These are phyloP conservation scores for Leptopterna dolabrata DNA, from an alignment of 2,888 invertebrate species.

Conservation along the genomic window DNA sequence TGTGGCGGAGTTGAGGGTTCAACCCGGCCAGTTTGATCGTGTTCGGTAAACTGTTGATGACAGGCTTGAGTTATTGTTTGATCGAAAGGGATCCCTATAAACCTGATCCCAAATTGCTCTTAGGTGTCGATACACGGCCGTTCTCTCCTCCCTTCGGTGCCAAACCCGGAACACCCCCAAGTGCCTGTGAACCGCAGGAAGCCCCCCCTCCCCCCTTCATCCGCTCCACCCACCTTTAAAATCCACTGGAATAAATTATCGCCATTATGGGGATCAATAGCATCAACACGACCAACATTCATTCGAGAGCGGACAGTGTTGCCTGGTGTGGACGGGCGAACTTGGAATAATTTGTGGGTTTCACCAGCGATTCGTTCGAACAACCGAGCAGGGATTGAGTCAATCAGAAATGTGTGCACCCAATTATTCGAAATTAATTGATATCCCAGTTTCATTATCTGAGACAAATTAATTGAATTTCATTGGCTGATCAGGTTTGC, in stretches of 20 bases:
- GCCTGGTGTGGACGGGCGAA: not conserved
- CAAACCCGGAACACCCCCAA: not conserved
- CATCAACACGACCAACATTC: not conserved
- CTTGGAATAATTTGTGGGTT: not conserved
- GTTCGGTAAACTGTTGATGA: slow-evolving; percentile 50
- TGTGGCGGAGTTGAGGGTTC: slow-evolving; percentile 8
- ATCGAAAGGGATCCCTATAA: slow-evolving; percentile 51
- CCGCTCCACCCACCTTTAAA: slow-evolving; percentile 14
- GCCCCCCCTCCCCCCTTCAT: not conserved
- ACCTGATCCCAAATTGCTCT: slow-evolving; percentile 52
- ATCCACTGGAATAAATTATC: slow-evolving; percentile 38
- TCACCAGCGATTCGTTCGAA: not conserved
- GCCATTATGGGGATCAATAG: slow-evolving; percentile 27
- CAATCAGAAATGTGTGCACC: no score
- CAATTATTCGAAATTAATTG: no score
- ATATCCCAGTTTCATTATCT: no score
- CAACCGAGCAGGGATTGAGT: not conserved
- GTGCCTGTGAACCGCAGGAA: not conserved
- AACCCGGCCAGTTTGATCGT: slow-evolving; percentile 1
- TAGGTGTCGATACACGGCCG: slow-evolving; percentile 52
- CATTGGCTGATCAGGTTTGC: no score
- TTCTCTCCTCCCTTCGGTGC: not conserved
- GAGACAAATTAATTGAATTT: no score
- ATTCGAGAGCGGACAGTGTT: not conserved
- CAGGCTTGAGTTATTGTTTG: slow-evolving; percentile 54